phyloP scores from a whole-genome alignment of 2,888 invertebrate species.

The Ommatoiulus sabulosus region DNA sequence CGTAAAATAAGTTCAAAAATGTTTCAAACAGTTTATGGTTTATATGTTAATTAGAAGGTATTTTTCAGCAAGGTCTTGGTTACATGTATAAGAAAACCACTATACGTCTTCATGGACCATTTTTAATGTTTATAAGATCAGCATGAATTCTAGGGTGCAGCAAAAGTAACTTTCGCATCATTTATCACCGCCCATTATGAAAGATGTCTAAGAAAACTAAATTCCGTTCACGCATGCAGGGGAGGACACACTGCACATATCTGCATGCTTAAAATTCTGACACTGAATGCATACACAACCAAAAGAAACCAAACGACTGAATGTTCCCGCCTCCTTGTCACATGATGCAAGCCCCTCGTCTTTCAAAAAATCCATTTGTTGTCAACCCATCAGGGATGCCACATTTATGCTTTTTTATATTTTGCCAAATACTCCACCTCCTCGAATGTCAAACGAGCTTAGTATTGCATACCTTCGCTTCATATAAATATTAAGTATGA shows the following conservation, averaged over 20 bases:
- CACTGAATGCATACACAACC: not conserved
- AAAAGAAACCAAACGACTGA: conserved; percentile 2
- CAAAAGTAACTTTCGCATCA: conserved; percentile 12
- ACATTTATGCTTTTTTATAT: not conserved
- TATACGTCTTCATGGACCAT: not conserved
- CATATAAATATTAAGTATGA: conserved; percentile 45
- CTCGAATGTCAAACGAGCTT: conserved; percentile 34
- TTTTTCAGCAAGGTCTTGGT: not conserved
- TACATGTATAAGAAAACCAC: too few relatives aligned
- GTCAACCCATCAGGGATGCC: conserved; percentile 35
- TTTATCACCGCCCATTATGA: conserved; percentile 23
- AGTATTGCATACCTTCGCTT: conserved; percentile 32
- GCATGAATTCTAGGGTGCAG: conserved; percentile 25
- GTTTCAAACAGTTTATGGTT: not conserved
- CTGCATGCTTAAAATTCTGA: conserved; percentile 27
- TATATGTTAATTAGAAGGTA: not conserved
- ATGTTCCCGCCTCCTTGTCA: conserved; percentile 42
- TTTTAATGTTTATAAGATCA: not conserved
- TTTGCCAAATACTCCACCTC: conserved; percentile 42
- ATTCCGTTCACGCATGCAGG: conserved; percentile 20
- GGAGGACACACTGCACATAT: conserved; percentile 17
- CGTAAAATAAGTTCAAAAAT: not conserved
- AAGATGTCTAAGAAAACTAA: not conserved
- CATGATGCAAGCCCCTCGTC: conserved; percentile 32
- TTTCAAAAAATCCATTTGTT: conserved; percentile 29